Evolutionary conservation across 64 coral and sea anemone species (phyloP).

Genomic region (Actinia tenebrosa): DNA sequence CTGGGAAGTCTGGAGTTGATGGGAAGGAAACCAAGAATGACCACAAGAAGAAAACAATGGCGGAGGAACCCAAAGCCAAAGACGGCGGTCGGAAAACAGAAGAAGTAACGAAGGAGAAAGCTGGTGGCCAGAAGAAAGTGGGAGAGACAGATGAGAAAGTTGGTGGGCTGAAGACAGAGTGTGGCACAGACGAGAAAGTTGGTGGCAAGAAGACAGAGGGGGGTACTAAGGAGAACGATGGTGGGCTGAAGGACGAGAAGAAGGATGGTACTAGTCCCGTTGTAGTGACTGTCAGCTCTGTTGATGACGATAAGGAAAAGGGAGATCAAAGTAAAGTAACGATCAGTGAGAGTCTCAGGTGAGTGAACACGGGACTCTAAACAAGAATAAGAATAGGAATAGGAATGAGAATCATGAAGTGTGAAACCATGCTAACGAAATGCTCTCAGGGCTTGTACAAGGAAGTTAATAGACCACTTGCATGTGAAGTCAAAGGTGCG

Average conservation of each 20-base stretch:
- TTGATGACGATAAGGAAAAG: slow-evolving; percentile 30
- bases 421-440: no score
- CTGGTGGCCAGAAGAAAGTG: neutral
- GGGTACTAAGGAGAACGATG: neutral
- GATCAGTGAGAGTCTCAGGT: slow-evolving; percentile 87
- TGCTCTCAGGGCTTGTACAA: no score
- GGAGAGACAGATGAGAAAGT: no score
- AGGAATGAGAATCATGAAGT: no score
- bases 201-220: neutral
- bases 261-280: slow-evolving; percentile 3
- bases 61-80: neutral
- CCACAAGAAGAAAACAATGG: neutral
- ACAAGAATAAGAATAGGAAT: no score
- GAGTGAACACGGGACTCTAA: neutral
- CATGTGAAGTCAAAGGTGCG: no score
- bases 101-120: no score
- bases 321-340: slow-evolving; percentile 36
- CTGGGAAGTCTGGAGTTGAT: neutral
- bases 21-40: slow-evolving; percentile 11
- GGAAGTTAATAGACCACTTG: no score
- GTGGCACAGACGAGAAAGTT: no score
- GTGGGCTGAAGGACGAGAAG: slow-evolving; percentile 8
- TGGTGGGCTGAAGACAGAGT: neutral
- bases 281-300: slow-evolving; percentile 59
- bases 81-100: neutral